phyloP scores from a whole-genome alignment of 2,888 invertebrate species.

The Lasioglossum malachurum region DNA sequence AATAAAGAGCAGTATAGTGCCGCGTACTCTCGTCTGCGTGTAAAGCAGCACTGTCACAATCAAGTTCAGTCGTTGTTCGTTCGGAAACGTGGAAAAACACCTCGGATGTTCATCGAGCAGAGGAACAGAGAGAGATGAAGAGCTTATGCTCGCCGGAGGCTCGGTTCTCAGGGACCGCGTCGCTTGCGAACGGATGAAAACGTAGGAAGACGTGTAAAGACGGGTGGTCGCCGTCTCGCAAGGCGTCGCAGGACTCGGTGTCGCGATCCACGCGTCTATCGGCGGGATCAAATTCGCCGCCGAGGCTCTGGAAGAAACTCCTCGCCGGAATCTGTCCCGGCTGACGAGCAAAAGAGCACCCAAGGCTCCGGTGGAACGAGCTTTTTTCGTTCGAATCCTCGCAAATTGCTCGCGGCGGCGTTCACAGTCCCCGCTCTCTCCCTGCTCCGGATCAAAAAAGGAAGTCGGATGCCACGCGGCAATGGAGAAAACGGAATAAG shows the following conservation, averaged over 20 bases:
- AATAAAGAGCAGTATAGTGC: neutral
- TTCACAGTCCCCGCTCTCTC: constrained; percentile 17
- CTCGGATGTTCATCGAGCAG: neutral
- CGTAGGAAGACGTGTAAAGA: neutral
- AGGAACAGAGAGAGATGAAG: neutral
- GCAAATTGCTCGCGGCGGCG: constrained; percentile 64
- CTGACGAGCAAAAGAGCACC: constrained; percentile 51
- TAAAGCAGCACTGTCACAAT: neutral
- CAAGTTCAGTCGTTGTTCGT: neutral
- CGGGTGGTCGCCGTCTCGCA: neutral
- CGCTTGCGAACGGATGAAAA: neutral
- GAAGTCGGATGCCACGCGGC: constrained; percentile 11
- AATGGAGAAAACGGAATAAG: neutral
- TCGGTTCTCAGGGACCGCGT: neutral
- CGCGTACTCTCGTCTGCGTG: neutral
- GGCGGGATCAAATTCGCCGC: constrained; percentile 50
- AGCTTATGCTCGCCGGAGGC: neutral
- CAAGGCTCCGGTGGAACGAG: constrained; percentile 32
- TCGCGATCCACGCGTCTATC: constrained; percentile 45
- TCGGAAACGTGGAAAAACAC: neutral
- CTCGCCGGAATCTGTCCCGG: constrained; percentile 45
- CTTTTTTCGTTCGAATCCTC: constrained; percentile 61
- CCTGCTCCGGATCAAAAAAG: constrained; percentile 51
- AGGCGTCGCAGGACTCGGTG: neutral
- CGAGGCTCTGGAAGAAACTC: constrained; percentile 21